Evolutionary conservation across 2,113 vertebrate species (phyloP).

Genomic region (Todiramphus saurophagus): DNA sequence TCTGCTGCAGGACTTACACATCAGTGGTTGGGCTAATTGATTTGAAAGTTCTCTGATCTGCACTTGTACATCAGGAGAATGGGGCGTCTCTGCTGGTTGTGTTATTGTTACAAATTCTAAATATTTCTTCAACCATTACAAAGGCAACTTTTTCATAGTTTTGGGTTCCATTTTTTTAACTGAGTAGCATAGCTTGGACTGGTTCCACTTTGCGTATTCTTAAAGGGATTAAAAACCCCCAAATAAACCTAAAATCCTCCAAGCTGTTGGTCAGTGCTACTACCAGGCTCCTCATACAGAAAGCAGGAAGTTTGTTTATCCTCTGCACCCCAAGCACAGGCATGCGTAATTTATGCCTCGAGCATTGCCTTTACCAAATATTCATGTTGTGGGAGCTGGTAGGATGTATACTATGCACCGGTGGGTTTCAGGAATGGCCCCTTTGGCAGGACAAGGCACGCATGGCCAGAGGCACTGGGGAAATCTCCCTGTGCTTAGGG

Average conservation of each 20-base stretch:
- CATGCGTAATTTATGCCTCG: background rate
- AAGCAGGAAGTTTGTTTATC: background rate
- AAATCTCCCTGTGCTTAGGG: background rate
- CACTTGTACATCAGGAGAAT: background rate
- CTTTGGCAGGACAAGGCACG: background rate
- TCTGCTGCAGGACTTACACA: background rate
- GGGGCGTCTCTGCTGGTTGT: background rate
- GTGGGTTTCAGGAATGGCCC: background rate
- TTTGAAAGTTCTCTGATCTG: background rate
- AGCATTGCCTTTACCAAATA: background rate
- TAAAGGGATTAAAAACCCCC: background rate
- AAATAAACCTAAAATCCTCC: background rate
- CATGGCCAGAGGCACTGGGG: background rate
- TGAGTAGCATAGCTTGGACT: background rate
- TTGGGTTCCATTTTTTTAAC: background rate
- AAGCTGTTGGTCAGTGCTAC: background rate
- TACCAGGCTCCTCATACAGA: background rate
- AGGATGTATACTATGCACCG: background rate
- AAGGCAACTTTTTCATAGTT: background rate
- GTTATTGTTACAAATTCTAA: background rate
- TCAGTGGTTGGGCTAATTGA: background rate
- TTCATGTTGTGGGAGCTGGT: background rate
- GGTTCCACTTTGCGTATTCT: background rate
- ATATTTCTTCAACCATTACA: background rate
- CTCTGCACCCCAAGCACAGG: background rate